Base-by-base conservation (phyloP, 2,888 invertebrate genomes). In the Lasioglossum morio region DNA sequence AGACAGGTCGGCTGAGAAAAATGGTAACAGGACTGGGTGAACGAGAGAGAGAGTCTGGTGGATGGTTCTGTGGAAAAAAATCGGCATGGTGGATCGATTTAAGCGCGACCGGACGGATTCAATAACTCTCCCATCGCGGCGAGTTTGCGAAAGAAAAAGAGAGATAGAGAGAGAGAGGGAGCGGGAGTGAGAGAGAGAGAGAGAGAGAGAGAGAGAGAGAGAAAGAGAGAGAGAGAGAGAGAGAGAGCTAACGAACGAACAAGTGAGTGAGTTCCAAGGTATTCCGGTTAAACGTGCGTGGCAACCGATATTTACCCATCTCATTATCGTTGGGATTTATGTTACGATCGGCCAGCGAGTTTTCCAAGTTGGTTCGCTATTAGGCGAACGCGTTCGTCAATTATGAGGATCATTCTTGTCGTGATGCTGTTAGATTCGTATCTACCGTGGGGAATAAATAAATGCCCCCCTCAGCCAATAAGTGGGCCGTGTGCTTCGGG, bases 251-350 rank as follows among this genome's bases (percentile, higher is more conserved):
- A 37, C 10, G 37, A 69, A 19, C 19, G 34, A 69, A 37, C 66
- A 23, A 37, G 34, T 34, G 66, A 69, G 34, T 37, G 66, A 37
- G 84, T 89, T 85, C 90, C 90, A 90, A 91, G 91, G 89, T 82
- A 88, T 88, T 90, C 90, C 89, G 82, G 89, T 92, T 91, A 90
- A 89, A 91, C 90, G 89, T 90, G 90, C 89, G 90, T 88, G 91
- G 88, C 92, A 92, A 92, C 91, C 90, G 90, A 92, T 93, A 90
- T 92, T 93, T 92, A 92, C 88, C 89, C 90, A 90, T 92, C 93
- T 93, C 91, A 93, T 93, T 92, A 93, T 91, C 87, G 84, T 84
- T 75, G 81, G 87, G 89, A 93, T 93, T 93, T 92, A 93, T 92
- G 91, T 90, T 88, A 91, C 92, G 89, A 91, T 91, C 89, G 86